Evolutionary conservation across 2,113 vertebrate genomes (phyloP), one percentile per base, ranked within the genome.

Genomic region (Nettapus auritus): DNA sequence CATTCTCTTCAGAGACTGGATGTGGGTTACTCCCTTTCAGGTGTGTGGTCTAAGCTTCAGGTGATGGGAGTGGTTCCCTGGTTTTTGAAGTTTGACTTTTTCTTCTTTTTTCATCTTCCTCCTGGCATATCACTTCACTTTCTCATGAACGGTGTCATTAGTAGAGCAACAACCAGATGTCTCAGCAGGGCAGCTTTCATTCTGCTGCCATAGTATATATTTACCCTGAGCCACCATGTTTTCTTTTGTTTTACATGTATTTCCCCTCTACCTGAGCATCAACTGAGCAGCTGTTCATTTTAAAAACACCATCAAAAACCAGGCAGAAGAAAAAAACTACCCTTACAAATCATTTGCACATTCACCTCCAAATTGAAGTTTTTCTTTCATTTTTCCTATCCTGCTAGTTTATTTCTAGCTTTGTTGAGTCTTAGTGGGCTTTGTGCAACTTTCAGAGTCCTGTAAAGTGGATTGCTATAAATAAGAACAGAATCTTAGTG

Each of bases 1-100:
- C 80, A 11, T 4, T 29, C 14, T 26, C 22, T 21, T 5, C 69
- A 70, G 0, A 0, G 78, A 75, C 64, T 90, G 84, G 28, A 55
- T 62, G 48, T 53, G 59, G 33, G 75, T 92, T 83, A 52, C 55
- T 95, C 81, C 79, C 78, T 96, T 85, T 92, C 76, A 95, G 90
- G 93, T 96, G 96, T 95, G 96, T 95, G 94, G 96, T 96, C 94
- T 95, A 36, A 63, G 87, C 95, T 95, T 67, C 83, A 60, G 96
- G 91, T 94, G 70, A 78, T 93, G 81, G 96, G 93, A 91, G 73
- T 46, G 85, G 93, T 80, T 91, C 88, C 56, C 26, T 11, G 63
- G 3, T 50, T 96, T 92, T 94, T 93, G n/a, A 95, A 95, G 93
- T 87, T 86, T 44, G 46, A 31, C 19, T 91, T 90, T 80, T 82